These are phyloP conservation scores for Trachops cirrhosus DNA, from an alignment of 2,797 vertebrate genomes.

Conservation along the genomic window DNA sequence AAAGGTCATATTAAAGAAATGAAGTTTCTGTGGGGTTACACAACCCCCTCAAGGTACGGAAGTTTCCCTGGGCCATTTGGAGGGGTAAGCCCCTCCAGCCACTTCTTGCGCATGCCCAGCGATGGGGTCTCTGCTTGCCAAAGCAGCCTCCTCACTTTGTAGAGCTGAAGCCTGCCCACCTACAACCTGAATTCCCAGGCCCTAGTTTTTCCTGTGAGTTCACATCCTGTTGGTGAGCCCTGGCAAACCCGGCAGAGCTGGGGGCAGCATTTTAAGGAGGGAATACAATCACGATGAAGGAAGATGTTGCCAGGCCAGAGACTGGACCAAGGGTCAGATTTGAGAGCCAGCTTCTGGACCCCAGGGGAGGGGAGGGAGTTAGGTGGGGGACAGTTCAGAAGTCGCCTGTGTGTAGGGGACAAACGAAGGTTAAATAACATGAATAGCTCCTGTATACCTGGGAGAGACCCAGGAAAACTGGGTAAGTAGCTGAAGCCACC, in stretches of 20 bases:
- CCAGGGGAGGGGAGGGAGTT: background rate
- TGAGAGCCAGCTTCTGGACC: background rate
- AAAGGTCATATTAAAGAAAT: background rate
- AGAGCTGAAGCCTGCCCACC: background rate
- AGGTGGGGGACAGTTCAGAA: background rate
- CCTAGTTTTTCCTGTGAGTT: background rate
- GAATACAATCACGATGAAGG: background rate
- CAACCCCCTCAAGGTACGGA: background rate
- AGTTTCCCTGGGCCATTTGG: background rate
- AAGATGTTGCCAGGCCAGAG: background rate
- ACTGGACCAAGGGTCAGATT: background rate
- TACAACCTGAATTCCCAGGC: background rate
- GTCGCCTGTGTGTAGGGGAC: background rate
- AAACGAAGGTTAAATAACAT: background rate
- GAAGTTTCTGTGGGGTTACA: background rate
- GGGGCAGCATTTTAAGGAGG: background rate
- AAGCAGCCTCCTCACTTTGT: background rate
- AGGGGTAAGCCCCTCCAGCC: background rate
- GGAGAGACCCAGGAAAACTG: background rate
- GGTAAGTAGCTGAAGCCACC: background rate
- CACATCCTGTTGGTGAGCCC: background rate
- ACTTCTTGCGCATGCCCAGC: background rate
- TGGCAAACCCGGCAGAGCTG: background rate
- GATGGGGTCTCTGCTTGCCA: background rate
- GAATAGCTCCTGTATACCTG: background rate